Percentiles rank a stretch among this genome's conserved stretches.
Conservation (phyloP, 2,888 invertebrate genomes). For the Parnassius apollo region DNA sequence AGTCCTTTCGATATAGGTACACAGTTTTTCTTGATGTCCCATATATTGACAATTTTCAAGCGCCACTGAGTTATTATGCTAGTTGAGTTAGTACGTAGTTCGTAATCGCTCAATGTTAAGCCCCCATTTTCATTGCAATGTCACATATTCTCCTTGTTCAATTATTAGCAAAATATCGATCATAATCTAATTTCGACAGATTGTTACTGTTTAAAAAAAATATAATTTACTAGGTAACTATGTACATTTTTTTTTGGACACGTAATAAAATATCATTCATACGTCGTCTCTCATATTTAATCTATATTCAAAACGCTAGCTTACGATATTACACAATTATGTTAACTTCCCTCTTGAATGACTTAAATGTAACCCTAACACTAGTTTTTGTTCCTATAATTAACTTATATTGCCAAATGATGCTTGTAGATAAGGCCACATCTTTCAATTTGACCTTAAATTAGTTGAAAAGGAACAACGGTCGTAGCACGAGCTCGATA, state of each 20-base stretch:
- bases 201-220: slow-evolving; percentile 28
- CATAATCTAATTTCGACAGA: not conserved
- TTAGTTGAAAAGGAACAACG: slow-evolving; percentile 26
- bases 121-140: too few relatives aligned
- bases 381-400: slow-evolving; percentile 26
- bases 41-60: too few relatives aligned
- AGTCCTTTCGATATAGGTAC: slow-evolving; percentile 41
- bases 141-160: not conserved
- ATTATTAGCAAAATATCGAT: not conserved
- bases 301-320: slow-evolving; percentile 18
- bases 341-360: slow-evolving; percentile 22
- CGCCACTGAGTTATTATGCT: too few relatives aligned
- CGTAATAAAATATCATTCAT: slow-evolving; percentile 37
- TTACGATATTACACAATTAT: slow-evolving; percentile 19
- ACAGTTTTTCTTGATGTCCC: slow-evolving; percentile 6
- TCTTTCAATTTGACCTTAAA: slow-evolving; percentile 47
- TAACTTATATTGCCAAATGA: slow-evolving; percentile 33
- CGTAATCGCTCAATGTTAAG: too few relatives aligned
- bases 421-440: slow-evolving; percentile 65
- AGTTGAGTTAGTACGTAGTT: too few relatives aligned
- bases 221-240: slow-evolving; percentile 44
- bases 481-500: slow-evolving; percentile 11
- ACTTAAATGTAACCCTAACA: slow-evolving; percentile 23
- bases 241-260: slow-evolving; percentile 35
- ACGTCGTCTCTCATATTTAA: slow-evolving; percentile 28